A percentile compares a stretch with the other conserved stretches of the same genome.
phyloP scores from a whole-genome alignment of 37 sponge, comb jelly and placozoan genomes.

The Corticium candelabrum region DNA sequence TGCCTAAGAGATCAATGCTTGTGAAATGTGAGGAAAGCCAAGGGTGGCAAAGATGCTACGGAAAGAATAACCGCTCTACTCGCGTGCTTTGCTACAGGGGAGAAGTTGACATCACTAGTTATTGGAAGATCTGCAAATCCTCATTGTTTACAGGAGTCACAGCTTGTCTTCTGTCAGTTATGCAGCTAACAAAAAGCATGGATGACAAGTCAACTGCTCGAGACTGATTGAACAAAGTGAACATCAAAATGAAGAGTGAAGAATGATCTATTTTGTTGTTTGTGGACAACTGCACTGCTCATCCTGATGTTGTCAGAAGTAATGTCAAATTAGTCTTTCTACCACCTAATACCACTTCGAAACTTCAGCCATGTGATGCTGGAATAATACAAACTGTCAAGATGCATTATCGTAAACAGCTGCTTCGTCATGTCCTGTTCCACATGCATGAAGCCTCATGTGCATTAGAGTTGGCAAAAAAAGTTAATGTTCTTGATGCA shows the following conservation, averaged over 20 bases:
- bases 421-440: background rate
- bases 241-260: background rate
- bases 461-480: background rate
- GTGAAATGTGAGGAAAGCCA: constrained; percentile 12
- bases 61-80: constrained; percentile 24
- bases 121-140: constrained; percentile 20
- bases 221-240: background rate
- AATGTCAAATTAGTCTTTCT: constrained; percentile 6
- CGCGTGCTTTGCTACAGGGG: constrained; percentile 11
- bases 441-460: background rate
- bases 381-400: constrained; percentile 8
- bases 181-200: background rate
- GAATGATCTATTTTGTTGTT: background rate
- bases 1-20: constrained; percentile 18
- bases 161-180: no score
- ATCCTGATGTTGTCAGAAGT: background rate
- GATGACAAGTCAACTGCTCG: background rate
- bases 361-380: background rate
- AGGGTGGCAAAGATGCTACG: constrained; percentile 13
- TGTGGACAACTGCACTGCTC: constrained; percentile 6
- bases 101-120: constrained; percentile 16
- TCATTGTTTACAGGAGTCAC: background rate
- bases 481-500: constrained; percentile 8
- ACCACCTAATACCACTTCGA: constrained; percentile 9
- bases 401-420: background rate